A percentile compares a stretch with the other conserved stretches of the same genome.
phyloP scores from a whole-genome alignment of 2,797 vertebrate species.

The Aphelocoma californica region DNA sequence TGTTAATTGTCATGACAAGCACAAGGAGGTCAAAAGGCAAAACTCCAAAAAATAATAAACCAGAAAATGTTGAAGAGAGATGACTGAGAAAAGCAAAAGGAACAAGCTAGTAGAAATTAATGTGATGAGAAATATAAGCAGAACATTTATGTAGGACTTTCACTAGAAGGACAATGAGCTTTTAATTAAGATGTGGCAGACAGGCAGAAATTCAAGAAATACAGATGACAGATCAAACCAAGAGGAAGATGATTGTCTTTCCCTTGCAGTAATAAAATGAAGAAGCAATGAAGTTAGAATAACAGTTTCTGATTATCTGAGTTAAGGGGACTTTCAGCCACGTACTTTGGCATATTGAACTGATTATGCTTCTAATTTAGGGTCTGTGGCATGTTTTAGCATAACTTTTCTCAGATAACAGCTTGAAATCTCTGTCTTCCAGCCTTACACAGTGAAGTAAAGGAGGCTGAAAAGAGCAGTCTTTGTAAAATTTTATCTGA shows the following conservation, averaged over 20 bases:
- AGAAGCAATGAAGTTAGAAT: background rate
- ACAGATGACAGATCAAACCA: background rate
- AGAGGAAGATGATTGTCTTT: background rate
- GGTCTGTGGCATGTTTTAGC: background rate
- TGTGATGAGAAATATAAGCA: background rate
- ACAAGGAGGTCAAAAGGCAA: background rate
- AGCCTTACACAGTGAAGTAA: background rate
- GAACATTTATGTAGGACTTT: background rate
- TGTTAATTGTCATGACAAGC: background rate
- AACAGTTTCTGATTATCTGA: background rate
- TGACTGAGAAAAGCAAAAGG: background rate
- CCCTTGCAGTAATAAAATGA: background rate
- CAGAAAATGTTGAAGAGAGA: background rate
- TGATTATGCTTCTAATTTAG: background rate
- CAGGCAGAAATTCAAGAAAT: background rate
- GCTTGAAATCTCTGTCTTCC: background rate
- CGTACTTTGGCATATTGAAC: background rate
- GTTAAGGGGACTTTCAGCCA: background rate
- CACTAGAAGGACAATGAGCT: background rate
- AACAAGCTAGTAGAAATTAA: background rate
- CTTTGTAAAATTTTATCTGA: background rate
- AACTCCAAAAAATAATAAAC: background rate
- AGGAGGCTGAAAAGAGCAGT: background rate
- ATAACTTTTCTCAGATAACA: background rate
- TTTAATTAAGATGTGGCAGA: background rate